Evolutionary conservation across 2,797 vertebrate genomes (phyloP).

Genomic region (Chloroceryle inda): DNA sequence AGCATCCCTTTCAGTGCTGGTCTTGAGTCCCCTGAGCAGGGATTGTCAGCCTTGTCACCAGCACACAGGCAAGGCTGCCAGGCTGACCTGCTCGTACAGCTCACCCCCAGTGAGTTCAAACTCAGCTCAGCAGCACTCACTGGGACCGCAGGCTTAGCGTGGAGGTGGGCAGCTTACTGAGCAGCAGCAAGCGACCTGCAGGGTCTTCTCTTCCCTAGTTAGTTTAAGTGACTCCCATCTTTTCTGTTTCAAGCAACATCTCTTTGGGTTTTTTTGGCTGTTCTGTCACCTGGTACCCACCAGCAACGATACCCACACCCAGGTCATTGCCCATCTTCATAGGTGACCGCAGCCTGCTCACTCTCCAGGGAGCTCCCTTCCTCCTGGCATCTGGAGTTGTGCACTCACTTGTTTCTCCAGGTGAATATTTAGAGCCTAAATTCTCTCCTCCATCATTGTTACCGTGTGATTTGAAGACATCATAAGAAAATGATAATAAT

Average conservation of each 20-base stretch:
- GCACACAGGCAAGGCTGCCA: neutral
- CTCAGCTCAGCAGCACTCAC: neutral
- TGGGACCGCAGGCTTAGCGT: neutral
- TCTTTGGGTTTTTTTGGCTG: neutral
- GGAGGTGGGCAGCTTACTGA: neutral
- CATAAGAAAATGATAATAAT: neutral
- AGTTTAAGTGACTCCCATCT: neutral
- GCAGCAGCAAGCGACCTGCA: neutral
- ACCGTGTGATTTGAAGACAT: neutral
- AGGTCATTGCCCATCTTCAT: neutral
- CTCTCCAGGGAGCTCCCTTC: neutral
- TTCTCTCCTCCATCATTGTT: neutral
- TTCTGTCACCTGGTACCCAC: neutral
- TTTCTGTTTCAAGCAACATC: neutral
- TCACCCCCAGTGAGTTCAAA: neutral
- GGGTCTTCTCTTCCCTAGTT: neutral
- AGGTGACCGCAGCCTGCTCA: rapidly evolving
- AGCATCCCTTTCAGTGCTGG: neutral
- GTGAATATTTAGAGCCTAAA: neutral
- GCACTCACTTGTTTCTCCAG: neutral
- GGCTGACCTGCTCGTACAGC: neutral
- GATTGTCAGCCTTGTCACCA: neutral
- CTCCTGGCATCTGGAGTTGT: neutral
- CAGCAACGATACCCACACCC: neutral
- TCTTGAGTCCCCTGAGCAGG: neutral